Base-by-base conservation (phyloP, 2,888 invertebrate species). In the Calameuta filiformis region DNA sequence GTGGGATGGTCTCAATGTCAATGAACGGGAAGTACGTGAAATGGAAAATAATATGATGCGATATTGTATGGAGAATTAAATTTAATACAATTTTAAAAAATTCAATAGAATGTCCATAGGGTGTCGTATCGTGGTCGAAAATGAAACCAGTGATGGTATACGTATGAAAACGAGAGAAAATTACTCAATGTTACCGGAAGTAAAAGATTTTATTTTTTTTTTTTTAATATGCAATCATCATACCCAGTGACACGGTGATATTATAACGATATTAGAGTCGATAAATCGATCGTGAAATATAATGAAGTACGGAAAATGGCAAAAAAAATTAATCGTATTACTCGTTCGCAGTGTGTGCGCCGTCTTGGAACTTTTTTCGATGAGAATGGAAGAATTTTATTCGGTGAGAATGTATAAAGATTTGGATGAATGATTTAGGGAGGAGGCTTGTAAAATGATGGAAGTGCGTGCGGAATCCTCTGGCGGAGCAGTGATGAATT, bases 401-500 rank as follows among this genome's bases (percentile, higher is more conserved):
- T 23, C 2, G 56, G 9, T 6, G 56, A 56, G 56, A 56, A 23
- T 56, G 56, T 23, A 56, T 56, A 9, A 56, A 23, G 23, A 56
- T 56, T 56, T 56, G 56, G 56, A 56, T 56, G 56, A 56, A 56
- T 56, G 56, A 56, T 56, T 56, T 56, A 56, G 23, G 23, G 23
- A 56, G 56, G 56, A 9, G 23, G 23, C 23, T 23, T 23, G 23
- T 56, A 56, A 56, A 23, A 56, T 23, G 56, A 56, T 9, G 71
- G 33, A 71, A 33, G 34, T 34, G 34, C 71, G 34, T 31, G 40
- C 35, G 75, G 73, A 77, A 30, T 73, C 86, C 84, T 82, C 83
- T 83, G 82, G 85, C 84, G 85, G 85, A 83, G 85, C 85, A 84
- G 85, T 81, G 82, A 82, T 78, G 76, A 81, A 81, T 79, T 56